Evolutionary conservation across 2,113 vertebrate genomes (phyloP), one percentile per base, ranked within the genome.

Genomic region (Alaudala cheleensis): DNA sequence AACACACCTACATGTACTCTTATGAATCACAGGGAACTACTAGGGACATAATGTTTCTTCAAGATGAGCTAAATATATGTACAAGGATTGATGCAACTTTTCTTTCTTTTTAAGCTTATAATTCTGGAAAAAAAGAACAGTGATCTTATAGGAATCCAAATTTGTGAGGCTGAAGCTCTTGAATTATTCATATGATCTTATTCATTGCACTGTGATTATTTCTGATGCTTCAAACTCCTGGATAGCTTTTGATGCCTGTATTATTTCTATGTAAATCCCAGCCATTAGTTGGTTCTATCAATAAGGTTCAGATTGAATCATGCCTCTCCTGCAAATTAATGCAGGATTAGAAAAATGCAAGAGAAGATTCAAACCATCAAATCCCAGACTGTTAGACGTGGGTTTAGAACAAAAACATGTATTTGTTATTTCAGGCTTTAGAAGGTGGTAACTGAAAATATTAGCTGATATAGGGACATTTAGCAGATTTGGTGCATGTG

Each of bases 201-300:
- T 84, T 96, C 90, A 92, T 44, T 91, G 88, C 86, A 61, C 88
- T 76, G 86, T 94, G 92, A 92, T 96, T 94, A 96, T 93, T 96
- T 91, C 91, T 92, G 86, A 70, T 93, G 92, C 81, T 91, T 92
- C 83, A 89, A 87, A 96, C 86, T 97, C 96, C 86, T 92, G 93
- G 93, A 89, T 89, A 94, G 88, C 80, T 94, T 95, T 91, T 94
- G 92, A 97, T 94, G 95, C 95, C 66, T 87, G 65, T 76, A 92
- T 96, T 96, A 95, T 96, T 95, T 92, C 86, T 91, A 95, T 96
- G 96, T 95, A 96, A 96, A 97, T 95, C 91, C 86, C 73, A 96
- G 42, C 88, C 77, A 95, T 94, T 96, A 96, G 93, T 5, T 93
- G 70, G 82, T 94, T 95, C 92, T 95, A 95, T 89, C 96, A 96